Evolutionary conservation across 2,888 invertebrate genomes (phyloP), one percentile per base, ranked within the genome.

Genomic region (Luffia ferchaultella): DNA sequence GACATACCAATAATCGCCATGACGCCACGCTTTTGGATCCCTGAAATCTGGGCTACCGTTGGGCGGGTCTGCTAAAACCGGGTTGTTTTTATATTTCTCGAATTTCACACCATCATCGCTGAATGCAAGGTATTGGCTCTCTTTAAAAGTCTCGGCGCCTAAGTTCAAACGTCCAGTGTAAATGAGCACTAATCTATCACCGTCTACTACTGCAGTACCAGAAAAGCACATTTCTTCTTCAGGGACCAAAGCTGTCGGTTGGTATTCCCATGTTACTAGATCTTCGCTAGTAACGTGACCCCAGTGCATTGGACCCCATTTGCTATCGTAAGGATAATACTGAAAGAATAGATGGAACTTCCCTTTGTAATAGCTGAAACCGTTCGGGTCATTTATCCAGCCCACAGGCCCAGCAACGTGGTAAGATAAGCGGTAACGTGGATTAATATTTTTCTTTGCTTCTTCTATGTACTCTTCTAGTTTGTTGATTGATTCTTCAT

Each of bases 361-460:
- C 16, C 83, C 85, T 44, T 79, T 73, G 60, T 72, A 79, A 57
- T 66, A 83, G 0, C 82, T 75, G 59, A 87, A 80, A 5, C 87
- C 87, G 53, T 87, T 87, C 0, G 87, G 87, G 52, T 87, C 87
- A 57, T 87, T 87, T 62, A 86, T 78, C 87, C 87, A 87, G 15
- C 85, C 85, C 0, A 80, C 76, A 0, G 80, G 83, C 0, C 76
- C 73, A 0, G 68, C 62, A 2, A 80, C 66, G 55, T 84, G 83
- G 53, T 79, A 83, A 1, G 70, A 70, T 2, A 69, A 64, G 52
- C 76, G 64, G 55, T 69, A 83, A 18, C 78, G 64, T 1, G 63
- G 69, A 49, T 77, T 74, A 5, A 83, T 70, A 5, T 73, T 67
- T 2, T 56, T 46, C 50, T 63, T 70, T 54, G 73, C 75, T 5